These are phyloP conservation scores for Syngnathus typhle DNA, from an alignment of 2,113 vertebrate species.

Conservation along the genomic window DNA sequence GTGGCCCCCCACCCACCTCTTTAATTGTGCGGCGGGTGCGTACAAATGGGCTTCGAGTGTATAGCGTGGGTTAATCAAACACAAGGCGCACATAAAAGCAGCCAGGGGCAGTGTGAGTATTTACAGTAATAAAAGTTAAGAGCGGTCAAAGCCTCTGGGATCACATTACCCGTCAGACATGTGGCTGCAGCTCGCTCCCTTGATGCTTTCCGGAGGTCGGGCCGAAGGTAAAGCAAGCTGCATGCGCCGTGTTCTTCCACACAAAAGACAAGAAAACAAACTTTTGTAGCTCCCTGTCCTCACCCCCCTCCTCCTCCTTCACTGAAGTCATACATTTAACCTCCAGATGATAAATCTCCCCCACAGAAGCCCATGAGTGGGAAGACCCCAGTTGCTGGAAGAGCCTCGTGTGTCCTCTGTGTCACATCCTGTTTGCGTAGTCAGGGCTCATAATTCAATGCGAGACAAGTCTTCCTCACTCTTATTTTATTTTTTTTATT, in stretches of 20 bases:
- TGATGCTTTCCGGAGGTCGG: constrained; percentile 63
- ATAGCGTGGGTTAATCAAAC: constrained; percentile 62
- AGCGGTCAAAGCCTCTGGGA: constrained; percentile 60
- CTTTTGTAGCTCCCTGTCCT: constrained; percentile 34
- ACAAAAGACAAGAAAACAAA: constrained; percentile 70
- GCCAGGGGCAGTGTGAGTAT: constrained; percentile 56
- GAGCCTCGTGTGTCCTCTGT: constrained; percentile 57
- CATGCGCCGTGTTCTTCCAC: constrained; percentile 61
- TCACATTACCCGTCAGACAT: constrained; percentile 66
- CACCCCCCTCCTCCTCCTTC: constrained; percentile 31
- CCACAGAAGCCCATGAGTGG: constrained; percentile 52
- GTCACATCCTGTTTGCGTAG: constrained; percentile 69
- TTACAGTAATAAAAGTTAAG: constrained; percentile 72
- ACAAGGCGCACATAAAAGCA: constrained; percentile 53
- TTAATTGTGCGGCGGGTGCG: constrained; percentile 41
- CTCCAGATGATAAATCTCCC: constrained; percentile 70
- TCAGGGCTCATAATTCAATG: constrained; percentile 59
- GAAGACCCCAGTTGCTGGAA: constrained; percentile 56
- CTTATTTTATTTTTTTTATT: constrained; percentile 27
- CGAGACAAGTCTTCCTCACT: constrained; percentile 16
- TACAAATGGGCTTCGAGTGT: constrained; percentile 57
- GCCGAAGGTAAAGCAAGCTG: constrained; percentile 52
- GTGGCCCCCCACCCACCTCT: constrained; percentile 26
- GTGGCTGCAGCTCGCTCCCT: constrained; percentile 58
- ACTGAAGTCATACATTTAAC: constrained; percentile 64